These are phyloP conservation scores for Seriola rivoliana DNA, from an alignment of 2,113 vertebrate species.

Conservation along the genomic window DNA sequence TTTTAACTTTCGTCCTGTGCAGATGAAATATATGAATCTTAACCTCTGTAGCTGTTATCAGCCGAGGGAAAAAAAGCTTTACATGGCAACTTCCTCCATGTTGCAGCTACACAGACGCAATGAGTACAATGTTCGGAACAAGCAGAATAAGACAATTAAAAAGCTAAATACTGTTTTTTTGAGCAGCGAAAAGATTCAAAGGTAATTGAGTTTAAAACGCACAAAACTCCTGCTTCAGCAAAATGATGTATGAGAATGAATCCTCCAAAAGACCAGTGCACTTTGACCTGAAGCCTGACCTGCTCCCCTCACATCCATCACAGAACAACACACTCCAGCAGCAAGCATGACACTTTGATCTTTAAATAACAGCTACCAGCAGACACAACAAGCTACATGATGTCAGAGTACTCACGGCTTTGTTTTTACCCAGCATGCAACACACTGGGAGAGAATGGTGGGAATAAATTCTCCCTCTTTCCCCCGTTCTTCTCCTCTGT, in stretches of 20 bases:
- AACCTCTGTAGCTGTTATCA: background rate
- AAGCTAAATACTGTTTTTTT: background rate
- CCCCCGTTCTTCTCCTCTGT: constrained; percentile 5
- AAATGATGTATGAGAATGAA: background rate
- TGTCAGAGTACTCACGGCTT: constrained; percentile 23
- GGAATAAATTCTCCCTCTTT: constrained; percentile 25
- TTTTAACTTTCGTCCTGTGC: background rate
- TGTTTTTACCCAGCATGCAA: constrained; percentile 4
- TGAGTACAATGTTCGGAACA: background rate
- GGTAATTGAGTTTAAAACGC: background rate
- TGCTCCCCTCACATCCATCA: constrained; percentile 7
- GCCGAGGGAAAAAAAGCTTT: background rate
- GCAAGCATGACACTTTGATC: constrained; percentile 27
- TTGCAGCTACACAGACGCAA: background rate
- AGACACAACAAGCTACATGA: background rate
- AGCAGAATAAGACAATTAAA: background rate
- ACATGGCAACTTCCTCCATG: background rate
- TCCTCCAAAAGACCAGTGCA: background rate
- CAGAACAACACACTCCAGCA: background rate
- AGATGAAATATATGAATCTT: background rate
- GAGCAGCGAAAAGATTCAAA: no score
- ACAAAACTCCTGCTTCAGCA: background rate
- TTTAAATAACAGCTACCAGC: constrained; percentile 25
- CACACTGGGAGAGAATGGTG: background rate
- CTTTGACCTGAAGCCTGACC: constrained; percentile 31